A percentile compares a stretch with the other conserved stretches of the same genome.
Evolutionary conservation across 2,797 vertebrate genomes (phyloP).

Genomic region (Phataginus tricuspis): DNA sequence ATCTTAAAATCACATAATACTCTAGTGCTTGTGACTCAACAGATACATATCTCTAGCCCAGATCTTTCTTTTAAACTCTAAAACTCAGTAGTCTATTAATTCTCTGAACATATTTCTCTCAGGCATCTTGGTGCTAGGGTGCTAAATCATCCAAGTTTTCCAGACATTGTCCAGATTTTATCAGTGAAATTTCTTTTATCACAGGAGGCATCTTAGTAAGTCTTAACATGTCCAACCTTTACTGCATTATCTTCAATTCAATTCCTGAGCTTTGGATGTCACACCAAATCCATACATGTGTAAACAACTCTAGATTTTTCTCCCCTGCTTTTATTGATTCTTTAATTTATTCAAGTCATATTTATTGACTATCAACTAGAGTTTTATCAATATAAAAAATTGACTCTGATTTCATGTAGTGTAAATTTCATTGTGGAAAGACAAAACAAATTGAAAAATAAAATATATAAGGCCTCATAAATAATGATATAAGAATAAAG

Average conservation of each 20-base stretch:
- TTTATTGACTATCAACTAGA: not conserved
- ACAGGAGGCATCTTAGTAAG: not conserved
- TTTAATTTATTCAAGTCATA: not conserved
- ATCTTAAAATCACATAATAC: not conserved
- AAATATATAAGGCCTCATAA: not conserved
- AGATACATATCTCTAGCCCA: not conserved
- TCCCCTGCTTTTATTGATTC: not conserved
- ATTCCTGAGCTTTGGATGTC: not conserved
- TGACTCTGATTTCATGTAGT: not conserved
- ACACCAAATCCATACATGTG: not conserved
- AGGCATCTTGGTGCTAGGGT: not conserved
- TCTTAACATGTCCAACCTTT: not conserved
- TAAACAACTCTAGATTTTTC: not conserved
- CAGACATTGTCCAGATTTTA: not conserved
- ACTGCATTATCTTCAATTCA: not conserved
- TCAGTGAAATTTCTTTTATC: not conserved
- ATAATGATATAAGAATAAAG: not conserved
- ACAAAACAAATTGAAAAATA: not conserved
- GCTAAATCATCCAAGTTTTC: not conserved
- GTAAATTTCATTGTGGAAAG: not conserved
- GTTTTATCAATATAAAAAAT: not conserved
- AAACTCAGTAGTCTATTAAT: not conserved
- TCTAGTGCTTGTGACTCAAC: not conserved
- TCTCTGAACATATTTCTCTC: not conserved
- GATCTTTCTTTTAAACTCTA: not conserved